phyloP scores from a whole-genome alignment of 2,888 invertebrate species.

The Meghimatium bilineatum region DNA sequence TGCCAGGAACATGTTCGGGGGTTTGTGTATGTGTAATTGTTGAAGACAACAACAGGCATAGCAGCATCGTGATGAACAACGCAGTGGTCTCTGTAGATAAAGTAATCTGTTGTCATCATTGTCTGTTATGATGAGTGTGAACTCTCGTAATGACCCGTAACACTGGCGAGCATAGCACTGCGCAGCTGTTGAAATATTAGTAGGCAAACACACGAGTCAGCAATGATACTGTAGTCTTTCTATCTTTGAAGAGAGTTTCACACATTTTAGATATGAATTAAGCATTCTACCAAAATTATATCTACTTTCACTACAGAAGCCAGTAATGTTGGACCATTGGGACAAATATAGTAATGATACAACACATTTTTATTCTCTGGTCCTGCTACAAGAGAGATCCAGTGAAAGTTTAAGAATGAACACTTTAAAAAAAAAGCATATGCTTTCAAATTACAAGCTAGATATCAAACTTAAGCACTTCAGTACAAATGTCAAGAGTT shows the following conservation, averaged over 20 bases:
- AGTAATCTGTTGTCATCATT: conserved; percentile 45
- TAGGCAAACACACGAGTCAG: background rate
- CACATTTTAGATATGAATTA: background rate
- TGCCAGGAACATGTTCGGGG: conserved; percentile 29
- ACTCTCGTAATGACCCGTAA: conserved; percentile 43
- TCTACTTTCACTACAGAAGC: too few relatives aligned
- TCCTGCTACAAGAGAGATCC: too few relatives aligned
- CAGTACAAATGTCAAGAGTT: too few relatives aligned
- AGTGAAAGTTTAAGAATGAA: too few relatives aligned
- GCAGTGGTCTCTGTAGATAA: conserved; percentile 49
- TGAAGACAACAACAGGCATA: conserved; percentile 54
- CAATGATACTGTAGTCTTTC: background rate
- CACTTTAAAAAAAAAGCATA: too few relatives aligned
- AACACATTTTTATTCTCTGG: too few relatives aligned
- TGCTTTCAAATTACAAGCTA: too few relatives aligned
- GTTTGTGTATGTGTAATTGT: conserved; percentile 43
- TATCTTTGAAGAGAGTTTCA: background rate
- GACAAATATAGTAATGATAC: too few relatives aligned
- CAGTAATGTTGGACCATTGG: too few relatives aligned
- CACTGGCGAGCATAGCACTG: conserved; percentile 47
- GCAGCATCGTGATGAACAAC: conserved; percentile 51
- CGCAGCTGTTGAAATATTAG: conserved; percentile 29
- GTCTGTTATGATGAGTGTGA: conserved; percentile 41
- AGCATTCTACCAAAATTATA: too few relatives aligned
- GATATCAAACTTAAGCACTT: too few relatives aligned